These are phyloP conservation scores for Gobius niger DNA, from an alignment of 2,113 vertebrate species.

Conservation along the genomic window DNA sequence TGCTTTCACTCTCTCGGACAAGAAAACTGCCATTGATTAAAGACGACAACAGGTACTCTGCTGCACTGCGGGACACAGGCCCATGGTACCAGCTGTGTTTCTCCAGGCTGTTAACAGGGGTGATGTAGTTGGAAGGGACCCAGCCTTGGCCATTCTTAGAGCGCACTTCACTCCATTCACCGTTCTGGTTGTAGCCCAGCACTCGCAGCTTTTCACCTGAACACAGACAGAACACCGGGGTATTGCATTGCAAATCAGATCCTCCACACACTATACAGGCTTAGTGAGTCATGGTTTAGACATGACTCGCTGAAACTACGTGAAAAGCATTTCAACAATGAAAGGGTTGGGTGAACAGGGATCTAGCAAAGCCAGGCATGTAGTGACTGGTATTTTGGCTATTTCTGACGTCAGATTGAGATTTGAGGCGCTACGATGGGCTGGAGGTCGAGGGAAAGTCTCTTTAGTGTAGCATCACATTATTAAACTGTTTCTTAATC, in stretches of 20 bases:
- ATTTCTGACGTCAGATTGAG: slow-evolving; percentile 40
- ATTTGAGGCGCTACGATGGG: slow-evolving; percentile 22
- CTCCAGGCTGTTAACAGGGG: slow-evolving; percentile 97
- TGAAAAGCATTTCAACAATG: slow-evolving; percentile 45
- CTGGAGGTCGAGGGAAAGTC: slow-evolving; percentile 17
- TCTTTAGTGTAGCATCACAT: neutral
- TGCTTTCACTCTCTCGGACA: slow-evolving; percentile 97
- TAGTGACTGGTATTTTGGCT: slow-evolving; percentile 45
- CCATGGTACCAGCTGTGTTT: slow-evolving; percentile 99
- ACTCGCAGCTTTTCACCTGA: slow-evolving; percentile 96
- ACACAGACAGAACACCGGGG: neutral
- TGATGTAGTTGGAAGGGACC: slow-evolving; percentile 99
- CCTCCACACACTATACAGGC: neutral
- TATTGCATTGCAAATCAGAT: neutral
- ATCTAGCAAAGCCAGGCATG: slow-evolving; percentile 52
- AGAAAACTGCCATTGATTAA: slow-evolving; percentile 98
- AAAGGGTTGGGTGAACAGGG: slow-evolving; percentile 36
- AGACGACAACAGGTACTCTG: slow-evolving; percentile 95
- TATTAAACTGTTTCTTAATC: too few species aligned
- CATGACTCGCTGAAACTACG: slow-evolving; percentile 30
- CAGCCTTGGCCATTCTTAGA: slow-evolving; percentile 98
- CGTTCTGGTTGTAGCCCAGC: slow-evolving; percentile 98
- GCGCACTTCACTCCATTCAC: slow-evolving; percentile 97
- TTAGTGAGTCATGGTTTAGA: slow-evolving; percentile 9
- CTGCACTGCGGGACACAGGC: slow-evolving; percentile 94